Evolutionary conservation across 2,113 vertebrate genomes (phyloP).

Genomic region (Odontesthes bonariensis): DNA sequence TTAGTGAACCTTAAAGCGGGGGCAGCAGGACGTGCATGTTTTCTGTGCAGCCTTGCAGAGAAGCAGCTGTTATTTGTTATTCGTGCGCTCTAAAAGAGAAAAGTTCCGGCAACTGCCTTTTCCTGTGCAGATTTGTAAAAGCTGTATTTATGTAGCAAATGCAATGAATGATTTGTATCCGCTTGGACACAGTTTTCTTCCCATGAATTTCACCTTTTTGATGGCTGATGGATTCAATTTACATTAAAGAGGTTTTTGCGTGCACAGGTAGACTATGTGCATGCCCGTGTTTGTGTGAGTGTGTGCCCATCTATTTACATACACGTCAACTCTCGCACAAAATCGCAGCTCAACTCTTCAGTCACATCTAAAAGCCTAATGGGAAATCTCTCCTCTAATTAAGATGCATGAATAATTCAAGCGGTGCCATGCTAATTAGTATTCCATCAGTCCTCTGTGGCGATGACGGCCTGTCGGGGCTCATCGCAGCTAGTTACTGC

Average conservation of each 20-base stretch:
- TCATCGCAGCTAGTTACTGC: slow-evolving; percentile 48
- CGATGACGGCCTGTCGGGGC: slow-evolving; percentile 69
- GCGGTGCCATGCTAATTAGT: slow-evolving; percentile 77
- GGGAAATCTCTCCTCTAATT: slow-evolving; percentile 83
- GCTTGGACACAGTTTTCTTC: neutral
- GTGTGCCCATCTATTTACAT: slow-evolving; percentile 9
- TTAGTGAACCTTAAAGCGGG: slow-evolving; percentile 64
- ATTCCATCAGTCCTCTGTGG: slow-evolving; percentile 79
- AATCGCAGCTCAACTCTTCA: slow-evolving; percentile 67
- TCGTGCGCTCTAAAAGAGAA: slow-evolving; percentile 30
- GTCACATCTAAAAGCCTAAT: slow-evolving; percentile 77
- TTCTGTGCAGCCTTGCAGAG: slow-evolving; percentile 33
- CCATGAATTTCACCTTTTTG: neutral
- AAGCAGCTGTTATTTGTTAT: slow-evolving; percentile 62
- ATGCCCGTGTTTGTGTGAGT: neutral
- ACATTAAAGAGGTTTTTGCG: neutral
- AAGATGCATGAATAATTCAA: slow-evolving; percentile 87
- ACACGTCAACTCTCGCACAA: slow-evolving; percentile 14
- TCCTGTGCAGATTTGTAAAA: neutral
- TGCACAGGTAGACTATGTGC: neutral
- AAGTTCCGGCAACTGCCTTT: slow-evolving; percentile 27
- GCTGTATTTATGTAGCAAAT: neutral
- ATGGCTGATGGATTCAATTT: neutral
- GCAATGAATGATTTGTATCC: neutral
- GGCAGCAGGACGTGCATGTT: slow-evolving; percentile 40